These are phyloP conservation scores for Origma solitaria DNA, from an alignment of 2,113 vertebrate genomes.

Conservation along the genomic window DNA sequence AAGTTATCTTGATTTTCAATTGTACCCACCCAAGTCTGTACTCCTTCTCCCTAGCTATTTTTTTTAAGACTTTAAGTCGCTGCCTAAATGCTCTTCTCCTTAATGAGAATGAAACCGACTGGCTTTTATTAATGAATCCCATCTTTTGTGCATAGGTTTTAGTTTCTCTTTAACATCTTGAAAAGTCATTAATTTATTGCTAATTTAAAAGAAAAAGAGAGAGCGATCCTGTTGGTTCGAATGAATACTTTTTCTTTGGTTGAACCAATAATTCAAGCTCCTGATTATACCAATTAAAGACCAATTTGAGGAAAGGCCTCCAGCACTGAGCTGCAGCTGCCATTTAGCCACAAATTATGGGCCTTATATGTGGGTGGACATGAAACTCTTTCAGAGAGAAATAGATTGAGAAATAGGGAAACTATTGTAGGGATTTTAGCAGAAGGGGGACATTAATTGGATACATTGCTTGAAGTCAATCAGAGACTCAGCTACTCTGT, in stretches of 20 bases:
- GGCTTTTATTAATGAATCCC: slow-evolving; percentile 58
- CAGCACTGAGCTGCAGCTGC: slow-evolving; percentile 79
- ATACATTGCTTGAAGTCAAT: slow-evolving; percentile 62
- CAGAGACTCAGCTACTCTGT: slow-evolving; percentile 42
- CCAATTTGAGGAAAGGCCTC: slow-evolving; percentile 71
- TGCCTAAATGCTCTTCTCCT: slow-evolving; percentile 60
- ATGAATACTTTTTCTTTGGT: slow-evolving; percentile 68
- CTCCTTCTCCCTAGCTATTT: slow-evolving; percentile 26
- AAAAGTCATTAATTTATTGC: slow-evolving; percentile 77
- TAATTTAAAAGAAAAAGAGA: slow-evolving; percentile 53
- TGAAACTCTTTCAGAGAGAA: slow-evolving; percentile 76
- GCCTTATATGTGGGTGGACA: slow-evolving; percentile 82
- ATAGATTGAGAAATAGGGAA: slow-evolving; percentile 49
- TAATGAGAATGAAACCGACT: slow-evolving; percentile 57
- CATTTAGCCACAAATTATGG: slow-evolving; percentile 86
- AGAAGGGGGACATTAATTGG: slow-evolving; percentile 47
- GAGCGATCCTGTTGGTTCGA: slow-evolving; percentile 43
- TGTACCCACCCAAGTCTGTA: slow-evolving; percentile 40
- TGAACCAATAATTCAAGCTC: slow-evolving; percentile 81
- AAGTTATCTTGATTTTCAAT: slow-evolving; percentile 70
- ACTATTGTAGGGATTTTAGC: slow-evolving; percentile 34
- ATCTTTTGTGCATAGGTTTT: slow-evolving; percentile 67
- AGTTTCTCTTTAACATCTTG: slow-evolving; percentile 51
- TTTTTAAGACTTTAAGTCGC: slow-evolving; percentile 42
- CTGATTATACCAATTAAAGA: slow-evolving; percentile 84